Conservation (phyloP, 1,140 invertebrate genomes). For the Lutraria rhynchaena region DNA sequence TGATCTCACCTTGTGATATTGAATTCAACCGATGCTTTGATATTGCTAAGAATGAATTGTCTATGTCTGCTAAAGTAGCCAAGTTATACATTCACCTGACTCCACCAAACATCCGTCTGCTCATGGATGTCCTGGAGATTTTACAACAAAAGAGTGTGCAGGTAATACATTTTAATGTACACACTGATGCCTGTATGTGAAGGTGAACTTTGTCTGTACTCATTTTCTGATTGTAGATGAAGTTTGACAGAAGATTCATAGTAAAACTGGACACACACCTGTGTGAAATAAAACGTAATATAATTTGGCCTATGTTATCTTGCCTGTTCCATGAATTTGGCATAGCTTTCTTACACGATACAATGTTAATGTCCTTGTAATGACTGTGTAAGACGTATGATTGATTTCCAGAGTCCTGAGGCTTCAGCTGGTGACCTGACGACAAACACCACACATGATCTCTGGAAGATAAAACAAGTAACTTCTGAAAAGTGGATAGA, state of each 20-base stretch:
- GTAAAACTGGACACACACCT: too few species aligned
- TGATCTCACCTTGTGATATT: constrained; percentile 82
- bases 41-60: constrained; percentile 81
- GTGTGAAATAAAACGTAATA: too few species aligned
- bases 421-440: not conserved
- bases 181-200: too few species aligned
- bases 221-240: too few species aligned
- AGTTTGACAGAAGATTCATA: too few species aligned
- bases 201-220: too few species aligned
- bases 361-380: too few species aligned
- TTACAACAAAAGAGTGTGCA: constrained; percentile 50
- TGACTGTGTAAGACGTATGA: too few species aligned
- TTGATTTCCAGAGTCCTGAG: not conserved
- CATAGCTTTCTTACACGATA: too few species aligned
- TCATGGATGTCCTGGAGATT: constrained; percentile 83
- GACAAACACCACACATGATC: constrained; percentile 81
- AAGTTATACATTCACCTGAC: constrained; percentile 89
- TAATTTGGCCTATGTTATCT: too few species aligned
- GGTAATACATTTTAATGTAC: constrained; percentile 17
- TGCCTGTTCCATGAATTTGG: too few species aligned
- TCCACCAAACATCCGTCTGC: constrained; percentile 88
- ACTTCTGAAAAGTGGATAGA: constrained; percentile 80
- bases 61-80: constrained; percentile 84
- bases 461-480: constrained; percentile 90
- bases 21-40: constrained; percentile 64